These are phyloP conservation scores for Aptenodytes forsteri DNA, from an alignment of 2,113 vertebrate species.

Conservation along the genomic window DNA sequence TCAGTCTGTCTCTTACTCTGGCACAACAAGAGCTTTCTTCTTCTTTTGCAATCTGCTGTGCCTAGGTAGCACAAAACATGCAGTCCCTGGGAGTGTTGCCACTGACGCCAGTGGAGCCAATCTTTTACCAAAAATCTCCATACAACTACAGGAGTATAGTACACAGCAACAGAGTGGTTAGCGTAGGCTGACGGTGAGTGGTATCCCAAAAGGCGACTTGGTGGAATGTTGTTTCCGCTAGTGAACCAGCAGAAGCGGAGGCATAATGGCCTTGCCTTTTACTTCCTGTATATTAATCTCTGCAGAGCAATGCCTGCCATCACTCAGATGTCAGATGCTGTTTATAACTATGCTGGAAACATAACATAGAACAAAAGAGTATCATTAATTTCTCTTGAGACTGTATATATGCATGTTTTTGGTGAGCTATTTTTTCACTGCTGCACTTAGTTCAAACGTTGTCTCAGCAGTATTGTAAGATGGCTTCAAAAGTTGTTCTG, in stretches of 20 bases:
- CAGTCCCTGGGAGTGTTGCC: background rate
- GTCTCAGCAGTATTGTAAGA: background rate
- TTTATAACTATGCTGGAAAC: constrained; percentile 41
- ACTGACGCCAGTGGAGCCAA: background rate
- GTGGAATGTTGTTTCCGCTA: background rate
- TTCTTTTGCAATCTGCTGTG: background rate
- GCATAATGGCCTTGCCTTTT: constrained; percentile 16
- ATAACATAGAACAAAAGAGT: background rate
- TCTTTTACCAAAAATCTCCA: background rate
- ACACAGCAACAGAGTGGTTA: background rate
- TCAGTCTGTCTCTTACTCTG: background rate
- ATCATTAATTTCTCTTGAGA: constrained; percentile 28
- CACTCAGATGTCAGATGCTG: constrained; percentile 47
- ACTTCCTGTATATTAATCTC: constrained; percentile 28
- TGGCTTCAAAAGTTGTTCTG: background rate
- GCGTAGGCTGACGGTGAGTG: background rate
- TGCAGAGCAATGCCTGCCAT: constrained; percentile 6
- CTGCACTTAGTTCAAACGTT: background rate
- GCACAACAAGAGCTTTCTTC: background rate
- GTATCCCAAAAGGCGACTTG: background rate
- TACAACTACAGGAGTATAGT: background rate
- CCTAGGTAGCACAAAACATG: background rate
- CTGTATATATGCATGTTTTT: background rate
- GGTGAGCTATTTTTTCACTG: background rate
- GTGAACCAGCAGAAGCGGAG: constrained; percentile 6